Conservation (phyloP, 2,113 vertebrate species). For the Mobula hypostoma region DNA sequence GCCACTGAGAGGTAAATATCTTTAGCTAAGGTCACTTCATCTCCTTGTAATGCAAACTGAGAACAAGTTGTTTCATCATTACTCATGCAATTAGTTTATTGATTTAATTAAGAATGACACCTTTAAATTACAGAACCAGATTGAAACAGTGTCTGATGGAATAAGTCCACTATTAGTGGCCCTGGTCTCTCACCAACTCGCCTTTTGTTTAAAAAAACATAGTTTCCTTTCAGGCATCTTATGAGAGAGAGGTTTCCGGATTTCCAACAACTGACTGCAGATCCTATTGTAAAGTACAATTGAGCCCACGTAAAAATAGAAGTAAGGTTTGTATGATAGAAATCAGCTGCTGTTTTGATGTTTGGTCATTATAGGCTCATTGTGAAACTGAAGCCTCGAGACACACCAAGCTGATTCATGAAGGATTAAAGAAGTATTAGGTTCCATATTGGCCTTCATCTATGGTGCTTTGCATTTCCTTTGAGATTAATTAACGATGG, state of each 20-base stretch:
- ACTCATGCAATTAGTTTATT: constrained; percentile 97
- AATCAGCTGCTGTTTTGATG: not conserved
- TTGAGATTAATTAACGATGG: not conserved
- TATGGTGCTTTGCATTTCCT: not conserved
- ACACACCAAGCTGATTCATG: not conserved
- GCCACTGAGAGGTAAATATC: constrained; percentile 76
- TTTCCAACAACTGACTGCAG: not conserved
- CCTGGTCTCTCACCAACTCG: not conserved
- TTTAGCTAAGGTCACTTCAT: constrained; percentile 66
- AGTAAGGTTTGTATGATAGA: not conserved
- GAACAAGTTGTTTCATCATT: constrained; percentile 86
- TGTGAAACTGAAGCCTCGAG: not conserved
- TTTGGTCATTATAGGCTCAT: not conserved
- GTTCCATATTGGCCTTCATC: not conserved
- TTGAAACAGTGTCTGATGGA: constrained; percentile 69
- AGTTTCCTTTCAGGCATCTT: not conserved
- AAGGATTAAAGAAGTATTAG: not conserved
- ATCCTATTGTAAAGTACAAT: not conserved
- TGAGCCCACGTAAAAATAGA: not conserved
- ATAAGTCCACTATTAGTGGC: constrained; percentile 58
- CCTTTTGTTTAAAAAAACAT: constrained; percentile 12
- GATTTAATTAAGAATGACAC: constrained; percentile 92
- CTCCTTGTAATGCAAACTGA: constrained; percentile 75
- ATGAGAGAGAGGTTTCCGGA: not conserved
- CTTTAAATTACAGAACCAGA: constrained; percentile 88